Base-by-base conservation (phyloP, 2,888 invertebrate genomes). In the Apeira syringaria region DNA sequence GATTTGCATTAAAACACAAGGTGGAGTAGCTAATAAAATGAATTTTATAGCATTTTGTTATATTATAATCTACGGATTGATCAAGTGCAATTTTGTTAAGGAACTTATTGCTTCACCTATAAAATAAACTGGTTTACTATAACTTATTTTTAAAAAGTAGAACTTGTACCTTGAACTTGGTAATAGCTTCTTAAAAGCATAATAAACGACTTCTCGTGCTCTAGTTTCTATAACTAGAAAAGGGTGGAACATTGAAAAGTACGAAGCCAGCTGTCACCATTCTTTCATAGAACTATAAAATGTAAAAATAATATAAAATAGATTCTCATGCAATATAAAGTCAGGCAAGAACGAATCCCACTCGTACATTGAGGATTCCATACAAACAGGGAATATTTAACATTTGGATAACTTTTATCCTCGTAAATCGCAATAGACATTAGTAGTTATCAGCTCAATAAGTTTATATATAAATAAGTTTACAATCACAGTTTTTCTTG, bases 1-100 rank as follows among this genome's bases (percentile, higher is more conserved):
- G 51, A 59, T 59, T 52, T 50, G 38, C 46, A 52, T 52, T 53
- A 53, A 47, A 50, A 34, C 50, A 55, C 51, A 66, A 64, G 60
- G 63, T 54, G 50, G 56, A 41, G 45, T 37, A 33, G 40, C 34
- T 46, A 51, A 62, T 68, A 66, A 70, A 68, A 37, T 22, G 66
- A 68, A 61, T 46, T 41, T 33, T 41, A 26, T 47, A 42, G 38
- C 47, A 42, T 28, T 10, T 29, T n/a, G 4, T 42, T 36, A 20
- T 20, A 24, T 18, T 12, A 17, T 22, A 13, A 8, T 28, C 13
- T 5, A n/a, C 11, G 22, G 13, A 33, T n/a, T 15, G 33, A 35
- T 24, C 25, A 9, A 30, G 1, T 18, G 27, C 5, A 24, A 12
- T 29, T 29, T 34, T 18, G 30, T 20, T 9, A 9, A 2, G 20